Base-by-base conservation (phyloP, 2,797 vertebrate species). In the Mormyrus hasselquistii region DNA sequence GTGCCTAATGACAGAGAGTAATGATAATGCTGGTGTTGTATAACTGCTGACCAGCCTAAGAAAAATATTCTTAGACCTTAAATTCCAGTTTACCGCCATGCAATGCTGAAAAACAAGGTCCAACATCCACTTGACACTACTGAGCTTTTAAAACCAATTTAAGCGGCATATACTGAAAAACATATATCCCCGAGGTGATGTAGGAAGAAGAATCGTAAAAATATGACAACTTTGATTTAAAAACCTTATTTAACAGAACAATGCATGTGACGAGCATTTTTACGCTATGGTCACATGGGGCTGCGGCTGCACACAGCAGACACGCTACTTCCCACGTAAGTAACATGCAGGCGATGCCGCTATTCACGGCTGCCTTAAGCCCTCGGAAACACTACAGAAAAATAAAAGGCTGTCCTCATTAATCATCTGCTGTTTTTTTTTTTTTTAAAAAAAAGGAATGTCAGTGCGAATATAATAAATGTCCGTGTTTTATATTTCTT, bases 221-320 rank as follows among this genome's bases (percentile, higher is more conserved):
- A 82, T 10, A 44, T 82, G 76, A 41, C 41, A 41, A 16, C 29
- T 4, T 16, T 41, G 29, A n/a, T 82, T 82, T 44, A 8, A 82
- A 82, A 82, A 44, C 41, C 76, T 22, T 82, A 22, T 82, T 82
- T 82, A 82, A 82, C 41, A 82, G 76, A 82, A 82, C 76, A 82
- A 82, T 82, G 41, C 76, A 82, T 82, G 76, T 44, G 38, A 16
- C 44, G 76, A n/a, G 41, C 19, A 82, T 82, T 82, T 82, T 47
- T 47, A 82, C 76, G 69, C 76, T 82, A 82, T 44, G 76, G 41
- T 82, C 76, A 82, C 76, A 82, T 82, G 76, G 41, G 76, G 19
- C 76, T 82, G 76, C 76, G 7, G 76, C 76, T 47, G 73, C 14
- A 47, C 19, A 82, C 41, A 82, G 76, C 38, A 82, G 41, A 82